Base-by-base conservation (phyloP, 2,113 vertebrate species). In the Leptodactylus fuscus region DNA sequence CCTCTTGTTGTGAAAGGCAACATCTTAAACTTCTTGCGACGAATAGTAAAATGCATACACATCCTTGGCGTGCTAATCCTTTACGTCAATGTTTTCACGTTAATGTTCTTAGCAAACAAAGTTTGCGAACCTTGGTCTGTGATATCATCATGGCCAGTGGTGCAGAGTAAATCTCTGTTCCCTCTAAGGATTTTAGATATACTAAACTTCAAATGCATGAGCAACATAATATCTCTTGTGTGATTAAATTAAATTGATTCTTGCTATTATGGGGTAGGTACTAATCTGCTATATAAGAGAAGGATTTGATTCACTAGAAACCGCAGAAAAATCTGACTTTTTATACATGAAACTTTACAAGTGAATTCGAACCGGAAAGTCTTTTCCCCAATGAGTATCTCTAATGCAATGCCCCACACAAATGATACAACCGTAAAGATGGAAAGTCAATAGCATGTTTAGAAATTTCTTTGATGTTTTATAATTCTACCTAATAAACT, bases 231-330 rank as follows among this genome's bases (percentile, higher is more conserved):
- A 70, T 73, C 81, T 82, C 34, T 60, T 49, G 81, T 55, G 67
- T 71, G 81, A 53, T 82, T 82, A 73, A 71, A 82, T 82, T 70
- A 73, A 82, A 82, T 82, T 82, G 67, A 73, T 82, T 82, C 48
- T 73, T 74, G 67, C 81, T 71, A 51, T 73, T 82, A 58, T 74
- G 71, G 46, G 65, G n/a, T 58, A 74, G 46, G 81, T 82, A 34
- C 67, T 82, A 82, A 82, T 82, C 67, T 73, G 48, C 69, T 41
- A 53, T 71, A 73, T 53, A 73, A 82, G 81, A 71, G 32, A 53
- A 41, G 49, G 81, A 73, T 74, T 82, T 82, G 22, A 82, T 82
- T 41, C 81, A 71, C 67, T 41, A 48, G 34, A 58, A 53, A 29
- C 36, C 20, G 69, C 49, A 74, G 81, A 82, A 48, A 71, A 73